Base-by-base conservation (phyloP, 1,140 invertebrate species). In the Musca vetustissima region DNA sequence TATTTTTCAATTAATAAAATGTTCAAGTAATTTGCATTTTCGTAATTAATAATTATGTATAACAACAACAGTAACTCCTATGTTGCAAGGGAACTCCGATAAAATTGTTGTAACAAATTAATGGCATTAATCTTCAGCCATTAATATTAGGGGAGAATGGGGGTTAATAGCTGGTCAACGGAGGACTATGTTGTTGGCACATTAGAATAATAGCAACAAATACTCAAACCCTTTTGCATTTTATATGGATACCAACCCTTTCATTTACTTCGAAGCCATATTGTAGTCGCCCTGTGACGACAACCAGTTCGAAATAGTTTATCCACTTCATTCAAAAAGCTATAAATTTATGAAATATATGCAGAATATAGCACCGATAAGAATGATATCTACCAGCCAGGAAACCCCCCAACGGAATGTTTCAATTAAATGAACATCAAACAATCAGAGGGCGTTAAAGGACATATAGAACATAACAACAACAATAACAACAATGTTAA, bases 401-500 rank as follows among this genome's bases (percentile, higher is more conserved):
- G 9, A 21, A 53, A 50, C 15, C 7, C n/a, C 49, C 19, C 11
- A 15, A 22, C 52, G 3, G 22, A 53, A 22, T 53, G 53, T 57
- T 57, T 57, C 53, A 57, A 57, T 57, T 57, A 57, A 28, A 24
- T 28, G 53, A 57, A 57, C 53, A 57, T 57, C 53, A 25, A 57
- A 11, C 53, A 57, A 57, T 57, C 53, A 28, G 53, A 28, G 24
- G 53, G 53, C 53, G 53, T 57, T 57, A 57, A 25, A 43, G 36
- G 36, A 43, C 36, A 43, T 43, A 43, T 43, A 13, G 36, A 43
- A 43, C 36, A 43, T 43, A 43, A 43, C 36, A 43, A 43, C 36
- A 8, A 43, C 11, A 6, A 43, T 43, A 43, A 43, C 36, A 8
- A 43, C 11, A 6, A 43, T 43, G 36, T 43, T 43, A 43, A 43